These are phyloP conservation scores for Musca vetustissima DNA, from an alignment of 1,140 invertebrate genomes.

Conservation along the genomic window DNA sequence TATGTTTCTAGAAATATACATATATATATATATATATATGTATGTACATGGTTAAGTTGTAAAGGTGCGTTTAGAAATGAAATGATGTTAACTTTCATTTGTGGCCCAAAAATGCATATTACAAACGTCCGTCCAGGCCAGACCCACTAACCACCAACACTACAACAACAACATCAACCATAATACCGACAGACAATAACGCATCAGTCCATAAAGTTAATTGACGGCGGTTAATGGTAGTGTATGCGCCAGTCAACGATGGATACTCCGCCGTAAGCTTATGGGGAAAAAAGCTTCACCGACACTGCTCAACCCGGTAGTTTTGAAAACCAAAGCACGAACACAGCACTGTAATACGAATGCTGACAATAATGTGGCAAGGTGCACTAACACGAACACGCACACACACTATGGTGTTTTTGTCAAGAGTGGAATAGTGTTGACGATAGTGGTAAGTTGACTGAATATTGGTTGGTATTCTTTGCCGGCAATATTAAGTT, in stretches of 20 bases:
- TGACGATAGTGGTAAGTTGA: neutral
- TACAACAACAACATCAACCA: neutral
- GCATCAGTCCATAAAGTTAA: constrained; percentile 7
- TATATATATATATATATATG: no score
- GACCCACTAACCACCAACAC: constrained; percentile 3
- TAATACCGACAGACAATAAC: neutral
- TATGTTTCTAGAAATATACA: no score
- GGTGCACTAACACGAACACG: no score
- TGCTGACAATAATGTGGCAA: constrained; percentile 4
- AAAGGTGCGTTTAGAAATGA: no score
- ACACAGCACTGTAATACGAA: neutral
- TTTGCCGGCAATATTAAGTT: constrained; percentile 3
- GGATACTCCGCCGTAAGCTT: no score
- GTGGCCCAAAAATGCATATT: no score
- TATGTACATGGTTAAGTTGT: no score
- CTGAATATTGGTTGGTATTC: no score
- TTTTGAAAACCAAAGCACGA: constrained; percentile 21
- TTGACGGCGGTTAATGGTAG: neutral
- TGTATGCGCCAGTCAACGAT: no score
- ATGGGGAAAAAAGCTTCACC: no score
- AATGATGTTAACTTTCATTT: no score
- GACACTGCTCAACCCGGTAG: constrained; percentile 4
- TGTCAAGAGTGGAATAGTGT: neutral
- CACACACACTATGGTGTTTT: neutral
- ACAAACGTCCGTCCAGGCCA: neutral